Conservation (phyloP, 2,888 invertebrate species). For the Caenorhabditis wallacei region DNA sequence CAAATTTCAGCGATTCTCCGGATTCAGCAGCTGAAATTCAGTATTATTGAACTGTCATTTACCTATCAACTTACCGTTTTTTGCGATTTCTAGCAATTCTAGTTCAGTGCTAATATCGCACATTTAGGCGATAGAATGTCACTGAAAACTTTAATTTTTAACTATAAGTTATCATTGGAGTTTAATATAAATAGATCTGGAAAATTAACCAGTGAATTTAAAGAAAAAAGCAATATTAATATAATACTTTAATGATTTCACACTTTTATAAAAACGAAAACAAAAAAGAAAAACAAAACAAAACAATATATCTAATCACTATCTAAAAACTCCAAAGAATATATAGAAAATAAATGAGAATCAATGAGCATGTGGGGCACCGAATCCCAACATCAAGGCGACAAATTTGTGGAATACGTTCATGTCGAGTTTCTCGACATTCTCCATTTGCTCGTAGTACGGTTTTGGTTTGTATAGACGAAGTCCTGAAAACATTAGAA, state of each 20-base stretch:
- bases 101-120: conserved; percentile 54
- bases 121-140: conserved; percentile 51
- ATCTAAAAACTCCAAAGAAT: conserved; percentile 26
- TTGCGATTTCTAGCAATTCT: conserved; percentile 51
- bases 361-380: conserved; percentile 58
- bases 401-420: conserved; percentile 79
- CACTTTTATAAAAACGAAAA: conserved; percentile 14
- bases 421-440: conserved; percentile 79
- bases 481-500: conserved; percentile 61
- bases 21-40: conserved; percentile 52
- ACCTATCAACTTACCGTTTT: conserved; percentile 27
- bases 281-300: conserved; percentile 29
- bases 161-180: too few species aligned
- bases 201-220: neutral
- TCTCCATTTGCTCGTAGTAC: conserved; percentile 76
- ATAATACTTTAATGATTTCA: neutral
- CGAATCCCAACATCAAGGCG: conserved; percentile 71
- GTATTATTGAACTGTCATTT: neutral
- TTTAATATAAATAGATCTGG: neutral
- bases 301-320: conserved; percentile 15
- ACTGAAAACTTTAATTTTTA: too few species aligned
- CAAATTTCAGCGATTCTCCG: conserved; percentile 48
- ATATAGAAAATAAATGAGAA: neutral
- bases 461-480: conserved; percentile 80
- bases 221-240: neutral